phyloP scores from a whole-genome alignment of 2,888 invertebrate species.

The Drosophila lacicola region DNA sequence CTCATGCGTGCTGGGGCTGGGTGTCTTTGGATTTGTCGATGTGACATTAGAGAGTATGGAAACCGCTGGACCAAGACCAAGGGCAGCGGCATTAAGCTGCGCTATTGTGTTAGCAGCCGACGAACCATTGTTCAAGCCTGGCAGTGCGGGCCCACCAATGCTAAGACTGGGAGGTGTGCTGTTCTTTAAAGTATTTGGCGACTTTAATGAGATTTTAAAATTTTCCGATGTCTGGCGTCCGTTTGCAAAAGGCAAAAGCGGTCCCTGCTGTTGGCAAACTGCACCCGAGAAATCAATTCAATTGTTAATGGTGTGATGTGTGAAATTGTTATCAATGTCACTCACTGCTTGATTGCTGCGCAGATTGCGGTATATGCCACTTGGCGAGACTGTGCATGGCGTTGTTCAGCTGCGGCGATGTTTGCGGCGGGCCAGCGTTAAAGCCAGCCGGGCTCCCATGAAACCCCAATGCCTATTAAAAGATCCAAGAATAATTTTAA shows the following conservation, averaged over 20 bases:
- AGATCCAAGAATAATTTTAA: slow-evolving; percentile 18
- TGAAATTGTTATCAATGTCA: not conserved
- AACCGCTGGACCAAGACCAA: slow-evolving; percentile 80
- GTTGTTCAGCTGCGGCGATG: slow-evolving; percentile 82
- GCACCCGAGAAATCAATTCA: slow-evolving; percentile 2
- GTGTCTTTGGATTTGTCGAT: slow-evolving; percentile 94
- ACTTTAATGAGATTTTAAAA: slow-evolving; percentile 85
- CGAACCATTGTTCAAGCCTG: slow-evolving; percentile 57
- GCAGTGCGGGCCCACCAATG: slow-evolving; percentile 54
- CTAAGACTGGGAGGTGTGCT: slow-evolving; percentile 81
- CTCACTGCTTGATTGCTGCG: slow-evolving; percentile 85
- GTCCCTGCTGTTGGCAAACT: slow-evolving; percentile 84
- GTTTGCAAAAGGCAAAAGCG: slow-evolving; percentile 84
- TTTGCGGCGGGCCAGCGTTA: slow-evolving; percentile 85
- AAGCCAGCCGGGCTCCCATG: slow-evolving; percentile 85
- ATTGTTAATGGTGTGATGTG: not conserved
- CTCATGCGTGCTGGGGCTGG: slow-evolving; percentile 90
- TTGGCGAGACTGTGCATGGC: slow-evolving; percentile 86
- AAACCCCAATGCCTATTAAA: slow-evolving; percentile 83
- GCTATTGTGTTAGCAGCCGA: slow-evolving; percentile 52
- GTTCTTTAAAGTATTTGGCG: slow-evolving; percentile 85
- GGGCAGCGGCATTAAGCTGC: slow-evolving; percentile 76
- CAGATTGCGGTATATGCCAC: slow-evolving; percentile 90
- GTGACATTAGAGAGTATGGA: slow-evolving; percentile 86
- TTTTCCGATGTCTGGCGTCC: slow-evolving; percentile 85